Evolutionary conservation across 2,113 vertebrate genomes (phyloP), one percentile per base, ranked within the genome.

Genomic region (Prunella fulvescens): DNA sequence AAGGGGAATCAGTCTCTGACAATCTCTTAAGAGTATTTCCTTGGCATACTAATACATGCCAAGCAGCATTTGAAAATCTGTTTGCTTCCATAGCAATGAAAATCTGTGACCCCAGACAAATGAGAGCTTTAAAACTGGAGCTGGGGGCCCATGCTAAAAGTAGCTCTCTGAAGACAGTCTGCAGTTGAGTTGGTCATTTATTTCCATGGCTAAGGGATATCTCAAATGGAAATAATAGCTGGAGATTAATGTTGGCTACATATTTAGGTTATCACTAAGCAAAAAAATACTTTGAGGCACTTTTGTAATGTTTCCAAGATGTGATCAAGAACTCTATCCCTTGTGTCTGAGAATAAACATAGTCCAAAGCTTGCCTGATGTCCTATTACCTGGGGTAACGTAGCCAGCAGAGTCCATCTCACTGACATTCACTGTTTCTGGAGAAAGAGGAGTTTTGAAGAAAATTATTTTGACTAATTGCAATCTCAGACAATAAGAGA

Each of bases 81-180:
- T 86, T 92, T 96, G 64, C 88, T 92, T 88, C 92, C 82, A 94
- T 86, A 71, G 88, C 86, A 81, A 81, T 86, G 72, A 81, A 96
- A 94, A 88, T 20, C 22, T 62, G 28, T 88, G 72, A 71, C 67
- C 40, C 33, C 24, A 66, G 69, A 92, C 26, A 92, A 94, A 86
- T 78, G 77, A 51, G 42, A 92, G 48, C 91, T 88, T 37, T 81
- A 94, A 93, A 93, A 88, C 64, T 50, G 42, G 65, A 93, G 76
- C 39, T 80, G 47, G 56, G 33, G 45, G 88, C 42, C 40, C 39
- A 11, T 54, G 87, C 76, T 93, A 93, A 94, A 94, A 90, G 92
- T 74, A 88, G 80, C 31, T 37, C 40, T 80, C 83, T 78, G 51
- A 65, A 86, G 76, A 44, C 12, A 62, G 67, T 26, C 50, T 82